Conservation (phyloP, 2,888 invertebrate genomes). For the Hartigia nigra region DNA sequence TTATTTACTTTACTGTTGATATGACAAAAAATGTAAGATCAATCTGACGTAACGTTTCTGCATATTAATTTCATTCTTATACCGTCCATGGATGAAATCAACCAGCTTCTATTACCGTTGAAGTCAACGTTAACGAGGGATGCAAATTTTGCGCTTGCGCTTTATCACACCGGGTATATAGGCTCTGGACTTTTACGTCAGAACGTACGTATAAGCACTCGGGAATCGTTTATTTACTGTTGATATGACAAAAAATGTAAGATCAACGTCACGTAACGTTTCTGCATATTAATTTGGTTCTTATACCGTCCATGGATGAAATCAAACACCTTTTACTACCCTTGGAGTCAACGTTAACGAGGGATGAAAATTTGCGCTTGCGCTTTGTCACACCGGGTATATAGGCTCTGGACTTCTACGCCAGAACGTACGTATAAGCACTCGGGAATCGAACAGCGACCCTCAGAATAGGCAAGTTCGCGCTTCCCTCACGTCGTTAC, state of each 20-base stretch:
- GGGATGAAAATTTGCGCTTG: conserved; percentile 3
- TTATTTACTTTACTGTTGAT: no score
- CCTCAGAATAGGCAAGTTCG: conserved; percentile 42
- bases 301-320: neutral
- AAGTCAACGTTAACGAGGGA: neutral
- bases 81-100: neutral
- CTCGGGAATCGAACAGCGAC: conserved; percentile 47
- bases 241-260: neutral
- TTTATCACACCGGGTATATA: neutral
- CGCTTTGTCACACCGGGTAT: neutral
- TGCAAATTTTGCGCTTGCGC: conserved; percentile 2
- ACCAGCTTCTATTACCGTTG: neutral
- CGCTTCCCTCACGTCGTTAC: conserved; percentile 21
- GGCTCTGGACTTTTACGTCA: conserved; percentile 17
- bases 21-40: neutral
- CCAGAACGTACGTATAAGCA: conserved; percentile 40
- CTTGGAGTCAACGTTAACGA: neutral
- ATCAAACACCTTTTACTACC: neutral
- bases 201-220: conserved; percentile 41
- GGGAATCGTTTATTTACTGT: conserved; percentile 45
- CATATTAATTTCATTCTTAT: neutral
- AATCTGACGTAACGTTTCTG: neutral
- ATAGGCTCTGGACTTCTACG: conserved; percentile 12
- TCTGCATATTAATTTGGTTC: neutral
- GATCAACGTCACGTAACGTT: neutral